phyloP scores from a whole-genome alignment of 2,888 invertebrate species.

The Watsonalla cultraria region DNA sequence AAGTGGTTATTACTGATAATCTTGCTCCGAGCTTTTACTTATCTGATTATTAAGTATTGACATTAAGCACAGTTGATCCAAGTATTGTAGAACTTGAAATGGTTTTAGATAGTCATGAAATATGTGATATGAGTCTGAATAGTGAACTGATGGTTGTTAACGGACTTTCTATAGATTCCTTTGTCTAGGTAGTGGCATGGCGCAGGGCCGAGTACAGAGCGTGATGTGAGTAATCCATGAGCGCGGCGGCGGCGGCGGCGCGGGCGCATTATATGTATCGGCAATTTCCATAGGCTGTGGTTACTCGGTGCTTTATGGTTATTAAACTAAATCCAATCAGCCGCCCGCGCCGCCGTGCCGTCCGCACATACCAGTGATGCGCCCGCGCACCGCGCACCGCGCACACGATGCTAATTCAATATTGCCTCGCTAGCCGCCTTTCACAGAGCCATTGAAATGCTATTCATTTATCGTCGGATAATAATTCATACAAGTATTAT shows the following conservation, averaged over 20 bases:
- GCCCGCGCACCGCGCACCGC: not conserved
- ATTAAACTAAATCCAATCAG: conserved; percentile 70
- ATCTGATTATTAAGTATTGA: too few relatives aligned
- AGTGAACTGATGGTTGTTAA: not conserved
- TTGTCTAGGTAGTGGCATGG: not conserved
- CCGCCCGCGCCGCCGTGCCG: conserved; percentile 23
- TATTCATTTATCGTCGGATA: not conserved
- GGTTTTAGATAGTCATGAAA: too few relatives aligned
- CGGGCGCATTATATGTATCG: conserved; percentile 11
- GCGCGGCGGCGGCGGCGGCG: not conserved
- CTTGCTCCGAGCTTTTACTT: too few relatives aligned
- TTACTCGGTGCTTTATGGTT: conserved; percentile 60
- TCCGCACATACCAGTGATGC: not conserved
- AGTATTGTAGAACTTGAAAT: too few relatives aligned
- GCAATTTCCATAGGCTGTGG: conserved; percentile 30
- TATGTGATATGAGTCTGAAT: too few relatives aligned
- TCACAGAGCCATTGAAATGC: not conserved
- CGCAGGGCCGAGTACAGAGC: not conserved
- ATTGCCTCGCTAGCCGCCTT: not conserved
- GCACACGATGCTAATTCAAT: not conserved
- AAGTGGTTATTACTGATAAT: too few relatives aligned
- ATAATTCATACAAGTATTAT: too few relatives aligned
- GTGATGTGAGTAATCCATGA: not conserved
- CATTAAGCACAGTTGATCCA: too few relatives aligned
- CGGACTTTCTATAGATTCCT: not conserved